phyloP scores from a whole-genome alignment of 2,888 invertebrate species.

The Limnephilus rhombicus region DNA sequence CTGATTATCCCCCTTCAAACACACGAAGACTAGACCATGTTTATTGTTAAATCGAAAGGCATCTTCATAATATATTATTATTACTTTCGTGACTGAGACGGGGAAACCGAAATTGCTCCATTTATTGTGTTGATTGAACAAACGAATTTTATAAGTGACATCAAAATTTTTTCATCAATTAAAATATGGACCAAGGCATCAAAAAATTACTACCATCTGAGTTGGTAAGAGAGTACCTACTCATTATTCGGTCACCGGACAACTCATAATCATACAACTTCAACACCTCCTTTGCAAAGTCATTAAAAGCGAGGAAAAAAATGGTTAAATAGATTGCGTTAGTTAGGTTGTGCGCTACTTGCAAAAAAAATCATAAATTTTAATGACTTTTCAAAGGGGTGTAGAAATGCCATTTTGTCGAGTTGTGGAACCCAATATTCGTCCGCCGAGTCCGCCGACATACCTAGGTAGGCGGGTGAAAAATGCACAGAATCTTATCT shows the following conservation, averaged over 20 bases:
- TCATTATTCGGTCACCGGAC: not conserved
- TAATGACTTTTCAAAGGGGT: no score
- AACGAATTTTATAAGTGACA: slow-evolving; percentile 10
- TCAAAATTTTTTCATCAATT: not conserved
- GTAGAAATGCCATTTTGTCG: no score
- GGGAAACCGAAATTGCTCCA: not conserved
- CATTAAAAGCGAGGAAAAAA: no score
- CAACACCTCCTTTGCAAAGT: no score
- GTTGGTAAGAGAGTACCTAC: not conserved
- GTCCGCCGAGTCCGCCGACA: not conserved
- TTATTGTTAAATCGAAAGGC: slow-evolving; percentile 31
- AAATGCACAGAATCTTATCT: no score
- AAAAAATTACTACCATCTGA: not conserved
- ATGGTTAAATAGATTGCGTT: no score
- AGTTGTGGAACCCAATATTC: no score
- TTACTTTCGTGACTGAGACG: not conserved
- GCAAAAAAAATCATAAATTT: no score
- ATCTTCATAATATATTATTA: slow-evolving; percentile 23
- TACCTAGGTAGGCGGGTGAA: not conserved
- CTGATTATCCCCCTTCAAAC: slow-evolving; percentile 12
- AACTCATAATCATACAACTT: no score
- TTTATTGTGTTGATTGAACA: slow-evolving; percentile 22
- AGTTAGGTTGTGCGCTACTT: no score
- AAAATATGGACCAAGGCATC: not conserved
- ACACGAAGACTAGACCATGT: not conserved